Percentiles rank a stretch among this genome's conserved stretches.
These are phyloP conservation scores for Diabrotica virgifera DNA, from an alignment of 1,140 invertebrate genomes.

Conservation along the genomic window DNA sequence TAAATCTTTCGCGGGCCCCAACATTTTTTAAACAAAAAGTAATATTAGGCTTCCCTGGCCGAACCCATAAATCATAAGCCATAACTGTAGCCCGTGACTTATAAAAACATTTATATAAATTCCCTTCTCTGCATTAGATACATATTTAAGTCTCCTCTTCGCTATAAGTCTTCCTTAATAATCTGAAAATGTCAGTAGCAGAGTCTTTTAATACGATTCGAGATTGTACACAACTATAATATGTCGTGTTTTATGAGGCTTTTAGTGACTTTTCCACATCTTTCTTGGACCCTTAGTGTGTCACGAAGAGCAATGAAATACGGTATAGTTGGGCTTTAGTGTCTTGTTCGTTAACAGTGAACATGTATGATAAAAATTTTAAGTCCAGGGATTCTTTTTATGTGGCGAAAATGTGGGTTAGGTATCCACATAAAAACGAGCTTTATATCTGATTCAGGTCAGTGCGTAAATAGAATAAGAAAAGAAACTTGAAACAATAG, in stretches of 20 bases:
- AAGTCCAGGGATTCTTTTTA: neutral
- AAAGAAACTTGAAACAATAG: too few species aligned
- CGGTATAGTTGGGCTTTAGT: neutral
- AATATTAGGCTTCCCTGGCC: too few species aligned
- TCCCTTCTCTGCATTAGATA: neutral
- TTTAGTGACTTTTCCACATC: neutral
- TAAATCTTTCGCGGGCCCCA: too few species aligned
- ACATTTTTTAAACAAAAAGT: too few species aligned
- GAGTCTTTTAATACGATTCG: neutral
- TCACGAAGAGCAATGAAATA: conserved; percentile 1
- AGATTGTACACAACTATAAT: neutral
- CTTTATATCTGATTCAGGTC: too few species aligned
- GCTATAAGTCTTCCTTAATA: neutral
- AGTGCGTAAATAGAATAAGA: too few species aligned
- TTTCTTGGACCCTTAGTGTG: neutral
- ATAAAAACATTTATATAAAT: neutral
- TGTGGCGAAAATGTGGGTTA: too few species aligned
- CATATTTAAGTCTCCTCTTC: neutral
- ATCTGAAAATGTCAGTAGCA: conserved; percentile 1
- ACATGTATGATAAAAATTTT: neutral
- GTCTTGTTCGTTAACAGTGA: neutral
- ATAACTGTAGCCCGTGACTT: neutral
- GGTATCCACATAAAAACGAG: too few species aligned
- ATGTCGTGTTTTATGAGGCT: conserved; percentile 2
- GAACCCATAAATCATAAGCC: too few species aligned